These are phyloP conservation scores for Plotosus lineatus DNA, from an alignment of 2,113 vertebrate genomes.

Conservation along the genomic window DNA sequence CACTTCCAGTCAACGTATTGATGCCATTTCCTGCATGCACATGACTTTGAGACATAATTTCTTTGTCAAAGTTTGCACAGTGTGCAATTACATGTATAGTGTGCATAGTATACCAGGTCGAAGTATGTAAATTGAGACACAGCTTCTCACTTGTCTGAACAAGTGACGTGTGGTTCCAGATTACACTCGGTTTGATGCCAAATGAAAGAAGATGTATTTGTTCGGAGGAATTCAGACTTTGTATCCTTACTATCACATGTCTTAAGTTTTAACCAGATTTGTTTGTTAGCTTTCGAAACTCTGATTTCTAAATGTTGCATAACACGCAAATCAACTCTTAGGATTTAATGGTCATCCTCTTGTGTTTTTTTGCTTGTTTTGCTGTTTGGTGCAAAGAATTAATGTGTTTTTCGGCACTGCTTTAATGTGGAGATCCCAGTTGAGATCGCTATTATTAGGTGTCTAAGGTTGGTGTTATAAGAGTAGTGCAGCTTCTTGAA, in stretches of 20 bases:
- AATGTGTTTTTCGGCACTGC: neutral
- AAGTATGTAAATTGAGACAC: too few species aligned
- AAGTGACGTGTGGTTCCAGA: neutral
- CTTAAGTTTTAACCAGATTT: neutral
- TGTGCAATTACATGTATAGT: too few species aligned
- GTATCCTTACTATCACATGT: neutral
- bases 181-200: neutral
- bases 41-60: too few species aligned
- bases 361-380: neutral
- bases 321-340: neutral
- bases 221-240: neutral
- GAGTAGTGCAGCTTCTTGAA: too few species aligned
- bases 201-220: neutral
- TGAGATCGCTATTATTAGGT: too few species aligned
- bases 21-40: too few species aligned
- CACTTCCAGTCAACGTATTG: too few species aligned
- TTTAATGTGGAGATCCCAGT: too few species aligned
- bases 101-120: too few species aligned
- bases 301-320: neutral
- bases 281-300: neutral
- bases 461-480: too few species aligned
- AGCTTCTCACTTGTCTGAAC: neutral
- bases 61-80: too few species aligned
- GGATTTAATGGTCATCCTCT: neutral
- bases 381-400: neutral